Percentiles rank a stretch among this genome's conserved stretches.
phyloP scores from a whole-genome alignment of 2,797 vertebrate species.

The Molossus molossus region DNA sequence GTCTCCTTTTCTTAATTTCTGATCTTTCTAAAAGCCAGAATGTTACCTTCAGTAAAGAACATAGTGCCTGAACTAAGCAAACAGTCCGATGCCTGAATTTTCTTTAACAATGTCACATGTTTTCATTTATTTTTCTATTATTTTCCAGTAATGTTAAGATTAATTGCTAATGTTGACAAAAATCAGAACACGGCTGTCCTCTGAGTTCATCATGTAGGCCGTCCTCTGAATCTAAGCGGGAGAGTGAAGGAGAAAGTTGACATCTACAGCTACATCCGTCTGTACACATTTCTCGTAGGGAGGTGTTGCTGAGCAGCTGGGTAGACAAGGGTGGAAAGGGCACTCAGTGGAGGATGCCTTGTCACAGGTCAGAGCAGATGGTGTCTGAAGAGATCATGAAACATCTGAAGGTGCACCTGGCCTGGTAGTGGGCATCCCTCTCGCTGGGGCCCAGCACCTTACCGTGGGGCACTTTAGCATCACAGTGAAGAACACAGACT shows the following conservation, averaged over 20 bases:
- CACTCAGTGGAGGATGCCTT: accelerated
- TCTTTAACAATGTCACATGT: background rate
- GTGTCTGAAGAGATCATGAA: background rate
- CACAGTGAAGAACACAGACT: background rate
- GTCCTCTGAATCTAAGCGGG: background rate
- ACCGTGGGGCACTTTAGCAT: background rate
- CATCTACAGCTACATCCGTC: background rate
- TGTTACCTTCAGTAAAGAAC: background rate
- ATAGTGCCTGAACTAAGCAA: background rate
- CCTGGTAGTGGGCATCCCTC: background rate
- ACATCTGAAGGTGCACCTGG: accelerated
- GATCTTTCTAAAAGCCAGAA: conserved; percentile 25
- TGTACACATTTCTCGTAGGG: background rate
- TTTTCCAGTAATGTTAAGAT: conserved; percentile 28
- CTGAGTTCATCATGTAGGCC: background rate
- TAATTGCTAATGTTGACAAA: background rate
- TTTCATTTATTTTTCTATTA: background rate
- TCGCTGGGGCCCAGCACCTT: background rate
- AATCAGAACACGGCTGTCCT: background rate
- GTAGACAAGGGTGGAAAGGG: background rate
- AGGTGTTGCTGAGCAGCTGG: background rate
- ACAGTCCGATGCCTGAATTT: background rate
- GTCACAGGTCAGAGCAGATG: background rate
- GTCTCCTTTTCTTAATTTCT: conserved; percentile 26
- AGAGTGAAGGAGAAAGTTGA: background rate